A percentile compares a stretch with the other conserved stretches of the same genome.
These are phyloP conservation scores for Penelope pileata DNA, from an alignment of 2,113 vertebrate species.

Conservation along the genomic window DNA sequence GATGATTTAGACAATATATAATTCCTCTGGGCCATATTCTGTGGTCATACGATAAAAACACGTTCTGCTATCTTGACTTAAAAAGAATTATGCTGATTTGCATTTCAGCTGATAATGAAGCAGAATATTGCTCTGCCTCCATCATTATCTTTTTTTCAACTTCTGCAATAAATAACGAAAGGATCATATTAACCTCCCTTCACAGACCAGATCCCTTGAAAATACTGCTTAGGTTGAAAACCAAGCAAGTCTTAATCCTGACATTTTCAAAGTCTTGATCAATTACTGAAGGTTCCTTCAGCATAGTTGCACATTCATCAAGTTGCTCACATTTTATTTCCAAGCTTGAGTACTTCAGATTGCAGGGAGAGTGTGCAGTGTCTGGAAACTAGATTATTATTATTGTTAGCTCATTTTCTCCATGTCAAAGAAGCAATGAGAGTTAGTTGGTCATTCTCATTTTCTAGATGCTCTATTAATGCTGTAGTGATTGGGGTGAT, in stretches of 20 bases:
- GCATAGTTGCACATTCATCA: not conserved
- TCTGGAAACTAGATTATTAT: not conserved
- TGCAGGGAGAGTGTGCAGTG: not conserved
- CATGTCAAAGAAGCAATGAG: not conserved
- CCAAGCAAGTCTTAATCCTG: not conserved
- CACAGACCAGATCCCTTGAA: not conserved
- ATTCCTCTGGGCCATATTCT: not conserved
- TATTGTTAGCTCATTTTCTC: not conserved
- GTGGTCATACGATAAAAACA: not conserved
- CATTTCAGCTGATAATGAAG: not conserved
- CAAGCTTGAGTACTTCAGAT: not conserved
- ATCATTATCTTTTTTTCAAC: not conserved
- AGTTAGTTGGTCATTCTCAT: not conserved
- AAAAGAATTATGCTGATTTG: not conserved
- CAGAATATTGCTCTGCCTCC: not conserved
- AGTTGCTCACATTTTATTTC: not conserved
- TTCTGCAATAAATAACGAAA: not conserved
- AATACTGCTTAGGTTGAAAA: not conserved
- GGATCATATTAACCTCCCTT: not conserved
- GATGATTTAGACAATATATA: not conserved
- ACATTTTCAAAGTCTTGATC: not conserved
- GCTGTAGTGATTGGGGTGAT: not conserved
- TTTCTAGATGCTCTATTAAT: not conserved
- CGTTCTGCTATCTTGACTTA: not conserved
- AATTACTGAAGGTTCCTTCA: not conserved